Evolutionary conservation across 2,113 vertebrate species (phyloP).

Genomic region (Bubo scandiacus): DNA sequence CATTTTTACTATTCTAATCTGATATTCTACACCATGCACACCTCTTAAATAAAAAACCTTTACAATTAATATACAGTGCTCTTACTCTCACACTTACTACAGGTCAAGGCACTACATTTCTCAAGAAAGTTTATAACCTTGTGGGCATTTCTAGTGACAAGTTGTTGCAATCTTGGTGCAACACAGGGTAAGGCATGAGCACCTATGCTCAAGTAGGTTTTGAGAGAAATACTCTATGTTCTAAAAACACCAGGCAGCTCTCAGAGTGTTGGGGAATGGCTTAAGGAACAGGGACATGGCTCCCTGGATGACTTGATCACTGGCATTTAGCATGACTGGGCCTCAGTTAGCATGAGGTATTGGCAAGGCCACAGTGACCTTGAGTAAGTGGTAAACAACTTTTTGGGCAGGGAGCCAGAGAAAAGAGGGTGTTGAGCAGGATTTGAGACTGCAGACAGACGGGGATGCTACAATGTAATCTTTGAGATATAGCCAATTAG

Average conservation of each 20-base stretch:
- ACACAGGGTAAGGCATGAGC: not conserved
- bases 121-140: not conserved
- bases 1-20: not conserved
- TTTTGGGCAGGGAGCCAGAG: too few relatives aligned
- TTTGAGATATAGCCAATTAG: too few relatives aligned
- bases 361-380: too few relatives aligned
- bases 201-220: not conserved
- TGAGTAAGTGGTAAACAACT: too few relatives aligned
- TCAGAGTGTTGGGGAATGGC: not conserved
- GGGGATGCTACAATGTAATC: too few relatives aligned
- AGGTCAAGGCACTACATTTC: not conserved
- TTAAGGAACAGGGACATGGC: too few relatives aligned
- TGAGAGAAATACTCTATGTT: not conserved
- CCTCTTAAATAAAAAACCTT: not conserved
- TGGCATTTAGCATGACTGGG: too few relatives aligned
- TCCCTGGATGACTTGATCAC: too few relatives aligned
- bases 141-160: not conserved
- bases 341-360: too few relatives aligned
- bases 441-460: too few relatives aligned
- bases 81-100: not conserved
- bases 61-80: not conserved
- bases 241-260: not conserved
- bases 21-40: not conserved
- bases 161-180: not conserved
- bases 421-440: too few relatives aligned